Evolutionary conservation across 2,888 invertebrate genomes (phyloP).

Genomic region (Andrena dorsata): DNA sequence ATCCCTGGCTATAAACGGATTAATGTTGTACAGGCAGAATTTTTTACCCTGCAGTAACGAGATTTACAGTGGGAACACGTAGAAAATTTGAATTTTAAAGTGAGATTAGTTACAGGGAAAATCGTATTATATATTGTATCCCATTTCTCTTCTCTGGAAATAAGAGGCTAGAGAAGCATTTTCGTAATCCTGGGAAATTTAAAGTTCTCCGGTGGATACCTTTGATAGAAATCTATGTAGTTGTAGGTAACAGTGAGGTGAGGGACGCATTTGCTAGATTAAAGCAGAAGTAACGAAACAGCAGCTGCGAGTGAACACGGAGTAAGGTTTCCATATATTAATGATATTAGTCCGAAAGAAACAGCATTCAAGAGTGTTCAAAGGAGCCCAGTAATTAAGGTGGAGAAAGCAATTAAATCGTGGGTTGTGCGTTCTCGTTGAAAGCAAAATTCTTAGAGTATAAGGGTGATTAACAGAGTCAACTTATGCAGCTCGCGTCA

Average conservation of each 20-base stretch:
- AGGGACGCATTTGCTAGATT: too few species aligned
- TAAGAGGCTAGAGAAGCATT: too few species aligned
- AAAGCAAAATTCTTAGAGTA: neutral
- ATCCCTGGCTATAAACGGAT: neutral
- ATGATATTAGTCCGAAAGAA: neutral
- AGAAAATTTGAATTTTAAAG: slow-evolving; percentile 48
- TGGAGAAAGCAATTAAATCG: slow-evolving; percentile 21
- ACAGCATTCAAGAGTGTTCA: slow-evolving; percentile 6
- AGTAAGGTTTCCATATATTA: neutral
- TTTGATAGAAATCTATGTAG: too few species aligned
- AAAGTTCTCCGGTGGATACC: too few species aligned
- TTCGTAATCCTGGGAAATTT: too few species aligned
- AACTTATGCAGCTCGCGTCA: neutral
- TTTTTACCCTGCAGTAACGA: slow-evolving; percentile 11
- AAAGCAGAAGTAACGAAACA: neutral
- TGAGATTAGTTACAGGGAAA: slow-evolving; percentile 13
- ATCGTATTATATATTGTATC: slow-evolving; percentile 11
- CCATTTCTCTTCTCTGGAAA: neutral
- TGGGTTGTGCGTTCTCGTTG: slow-evolving; percentile 1
- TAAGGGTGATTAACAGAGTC: slow-evolving; percentile 3
- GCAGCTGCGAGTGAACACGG: neutral
- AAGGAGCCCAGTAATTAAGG: slow-evolving; percentile 22
- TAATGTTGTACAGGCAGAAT: neutral
- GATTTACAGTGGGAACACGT: slow-evolving; percentile 33
- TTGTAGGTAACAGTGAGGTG: too few species aligned